Percentiles rank a stretch among this genome's conserved stretches.
phyloP scores from a whole-genome alignment of 1,140 invertebrate genomes.

The Monomorium pharaonis region DNA sequence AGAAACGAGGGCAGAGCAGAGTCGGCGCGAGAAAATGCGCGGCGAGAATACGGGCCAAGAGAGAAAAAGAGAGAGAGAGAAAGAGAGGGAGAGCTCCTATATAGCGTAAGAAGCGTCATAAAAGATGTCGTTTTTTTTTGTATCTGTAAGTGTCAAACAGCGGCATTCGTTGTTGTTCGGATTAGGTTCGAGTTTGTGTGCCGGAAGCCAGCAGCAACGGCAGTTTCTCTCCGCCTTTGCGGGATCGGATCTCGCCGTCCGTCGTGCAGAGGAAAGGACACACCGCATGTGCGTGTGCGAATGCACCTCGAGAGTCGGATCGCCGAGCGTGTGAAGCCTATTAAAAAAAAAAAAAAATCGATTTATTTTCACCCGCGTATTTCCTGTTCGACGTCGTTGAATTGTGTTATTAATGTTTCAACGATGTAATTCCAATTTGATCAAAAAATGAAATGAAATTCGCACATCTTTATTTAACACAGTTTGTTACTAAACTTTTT shows the following conservation, averaged over 20 bases:
- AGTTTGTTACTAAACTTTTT: not conserved
- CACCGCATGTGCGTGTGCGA: not conserved
- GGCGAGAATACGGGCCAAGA: constrained; percentile 9
- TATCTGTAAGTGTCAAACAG: constrained; percentile 18
- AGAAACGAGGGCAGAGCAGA: not conserved
- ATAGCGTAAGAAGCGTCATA: constrained; percentile 8
- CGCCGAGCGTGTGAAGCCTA: constrained; percentile 67
- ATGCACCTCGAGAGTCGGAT: constrained; percentile 25
- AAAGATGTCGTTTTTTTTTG: constrained; percentile 25
- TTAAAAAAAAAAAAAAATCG: no score
- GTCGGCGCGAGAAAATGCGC: not conserved
- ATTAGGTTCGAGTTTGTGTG: constrained; percentile 34
- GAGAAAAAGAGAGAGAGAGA: no score
- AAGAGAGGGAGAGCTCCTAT: not conserved
- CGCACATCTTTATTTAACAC: not conserved
- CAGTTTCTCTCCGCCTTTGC: constrained; percentile 32
- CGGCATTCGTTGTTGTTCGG: constrained; percentile 10
- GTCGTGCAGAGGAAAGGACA: not conserved
- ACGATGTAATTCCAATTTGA: no score
- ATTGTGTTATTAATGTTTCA: not conserved
- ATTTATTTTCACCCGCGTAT: constrained; percentile 64
- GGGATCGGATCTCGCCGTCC: not conserved
- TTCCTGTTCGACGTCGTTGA: constrained; percentile 33
- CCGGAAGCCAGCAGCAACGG: constrained; percentile 21
- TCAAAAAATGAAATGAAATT: no score